These are phyloP conservation scores for Brachylomia viminalis DNA, from an alignment of 2,888 invertebrate genomes.

Conservation along the genomic window DNA sequence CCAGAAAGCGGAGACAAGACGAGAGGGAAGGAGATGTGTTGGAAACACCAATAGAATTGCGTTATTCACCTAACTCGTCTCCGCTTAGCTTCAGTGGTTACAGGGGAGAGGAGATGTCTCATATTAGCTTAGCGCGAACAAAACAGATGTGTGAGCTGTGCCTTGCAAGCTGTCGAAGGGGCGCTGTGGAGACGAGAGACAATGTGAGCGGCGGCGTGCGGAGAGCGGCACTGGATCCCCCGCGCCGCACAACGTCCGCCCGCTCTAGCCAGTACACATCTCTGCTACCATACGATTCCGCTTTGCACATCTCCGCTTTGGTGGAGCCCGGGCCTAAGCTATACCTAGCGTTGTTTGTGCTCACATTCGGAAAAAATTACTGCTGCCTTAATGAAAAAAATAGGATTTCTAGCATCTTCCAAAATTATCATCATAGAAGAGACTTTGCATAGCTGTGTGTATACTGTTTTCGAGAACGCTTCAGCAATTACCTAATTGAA, in stretches of 20 bases:
- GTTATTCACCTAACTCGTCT: background rate
- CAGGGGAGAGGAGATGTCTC: background rate
- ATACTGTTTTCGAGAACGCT: conserved; percentile 4
- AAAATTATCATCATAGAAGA: background rate
- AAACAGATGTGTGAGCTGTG: background rate
- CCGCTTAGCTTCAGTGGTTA: background rate
- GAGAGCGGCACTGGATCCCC: background rate
- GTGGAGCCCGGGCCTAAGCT: background rate
- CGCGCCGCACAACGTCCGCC: no score
- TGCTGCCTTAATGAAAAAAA: background rate
- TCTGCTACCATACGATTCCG: background rate
- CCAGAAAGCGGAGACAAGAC: no score
- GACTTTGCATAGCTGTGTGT: background rate
- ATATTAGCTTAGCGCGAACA: background rate
- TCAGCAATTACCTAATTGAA: conserved; percentile 51
- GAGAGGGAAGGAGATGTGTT: no score
- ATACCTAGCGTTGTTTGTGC: background rate
- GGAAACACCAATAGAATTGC: background rate
- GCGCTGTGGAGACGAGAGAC: background rate
- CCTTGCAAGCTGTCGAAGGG: no score
- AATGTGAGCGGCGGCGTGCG: background rate
- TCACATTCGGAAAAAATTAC: conserved; percentile 1
- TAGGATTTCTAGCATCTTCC: background rate
- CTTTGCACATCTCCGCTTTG: background rate
- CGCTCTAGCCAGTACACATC: no score